phyloP scores from a whole-genome alignment of 92 coral and sea anemone genomes.

The Palythoa grandis region DNA sequence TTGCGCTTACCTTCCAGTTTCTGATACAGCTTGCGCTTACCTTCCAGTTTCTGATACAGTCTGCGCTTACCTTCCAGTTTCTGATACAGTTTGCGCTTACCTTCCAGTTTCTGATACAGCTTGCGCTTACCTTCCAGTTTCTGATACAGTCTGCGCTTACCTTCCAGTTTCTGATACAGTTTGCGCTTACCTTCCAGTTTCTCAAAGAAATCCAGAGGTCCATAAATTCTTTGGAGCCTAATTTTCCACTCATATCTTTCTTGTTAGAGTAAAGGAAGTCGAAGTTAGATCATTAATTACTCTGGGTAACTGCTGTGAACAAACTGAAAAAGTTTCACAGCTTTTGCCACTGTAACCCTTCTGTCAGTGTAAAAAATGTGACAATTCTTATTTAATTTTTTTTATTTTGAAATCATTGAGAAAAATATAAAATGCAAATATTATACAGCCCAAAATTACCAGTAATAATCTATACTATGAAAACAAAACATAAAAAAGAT shows the following conservation, averaged over 20 bases:
- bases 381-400: too few species aligned
- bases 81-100: too few species aligned
- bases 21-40: too few species aligned
- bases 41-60: too few species aligned
- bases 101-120: neutral
- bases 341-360: neutral
- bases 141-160: neutral
- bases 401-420: too few species aligned
- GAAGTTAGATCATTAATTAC: neutral
- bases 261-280: constrained; percentile 15
- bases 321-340: too few species aligned
- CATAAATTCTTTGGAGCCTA: constrained; percentile 38
- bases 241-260: constrained; percentile 33
- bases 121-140: neutral
- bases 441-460: too few species aligned
- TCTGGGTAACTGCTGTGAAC: neutral
- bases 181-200: constrained; percentile 9
- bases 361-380: neutral
- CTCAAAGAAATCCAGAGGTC: constrained; percentile 36
- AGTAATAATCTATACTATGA: too few species aligned
- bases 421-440: too few species aligned
- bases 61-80: too few species aligned
- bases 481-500: too few species aligned
- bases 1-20: neutral
- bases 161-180: neutral